phyloP scores from a whole-genome alignment of 2,888 invertebrate genomes.

The Lasioglossum leucozonium region DNA sequence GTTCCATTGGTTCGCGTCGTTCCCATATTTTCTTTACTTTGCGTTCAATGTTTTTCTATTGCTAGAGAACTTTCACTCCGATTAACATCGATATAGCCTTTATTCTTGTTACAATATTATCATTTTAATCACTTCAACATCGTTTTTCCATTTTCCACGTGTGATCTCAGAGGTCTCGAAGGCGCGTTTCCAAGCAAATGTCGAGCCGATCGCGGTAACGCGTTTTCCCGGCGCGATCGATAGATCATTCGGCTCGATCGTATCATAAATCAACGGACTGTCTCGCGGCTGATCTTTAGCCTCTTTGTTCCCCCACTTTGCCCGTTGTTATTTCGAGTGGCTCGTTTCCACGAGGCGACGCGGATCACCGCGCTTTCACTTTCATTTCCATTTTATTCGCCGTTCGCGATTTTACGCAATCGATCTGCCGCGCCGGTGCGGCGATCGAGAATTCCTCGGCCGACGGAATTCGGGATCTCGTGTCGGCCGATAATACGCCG shows the following conservation, averaged over 20 bases:
- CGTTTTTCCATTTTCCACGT: not conserved
- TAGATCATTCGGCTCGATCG: constrained; percentile 25
- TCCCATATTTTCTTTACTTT: no score
- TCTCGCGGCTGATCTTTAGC: constrained; percentile 42
- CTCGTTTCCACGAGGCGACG: constrained; percentile 14
- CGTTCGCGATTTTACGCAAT: constrained; percentile 6
- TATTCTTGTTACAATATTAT: not conserved
- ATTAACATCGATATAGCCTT: no score
- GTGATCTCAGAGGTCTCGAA: not conserved
- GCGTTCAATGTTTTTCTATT: no score
- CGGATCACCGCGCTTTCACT: constrained; percentile 35
- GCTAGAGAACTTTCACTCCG: no score
- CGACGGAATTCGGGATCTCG: not conserved
- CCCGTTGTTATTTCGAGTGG: constrained; percentile 27
- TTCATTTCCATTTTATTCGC: constrained; percentile 34
- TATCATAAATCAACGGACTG: constrained; percentile 44
- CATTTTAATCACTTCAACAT: not conserved
- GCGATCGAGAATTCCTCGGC: not conserved
- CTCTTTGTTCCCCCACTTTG: not conserved
- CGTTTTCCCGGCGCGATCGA: constrained; percentile 30
- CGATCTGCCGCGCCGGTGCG: not conserved
- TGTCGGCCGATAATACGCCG: not conserved
- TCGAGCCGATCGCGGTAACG: not conserved
- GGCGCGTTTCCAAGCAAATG: not conserved
- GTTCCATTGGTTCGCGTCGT: not conserved